Evolutionary conservation across 2,888 invertebrate genomes (phyloP), one percentile per base, ranked within the genome.

Genomic region (Stenichneumon culpator): DNA sequence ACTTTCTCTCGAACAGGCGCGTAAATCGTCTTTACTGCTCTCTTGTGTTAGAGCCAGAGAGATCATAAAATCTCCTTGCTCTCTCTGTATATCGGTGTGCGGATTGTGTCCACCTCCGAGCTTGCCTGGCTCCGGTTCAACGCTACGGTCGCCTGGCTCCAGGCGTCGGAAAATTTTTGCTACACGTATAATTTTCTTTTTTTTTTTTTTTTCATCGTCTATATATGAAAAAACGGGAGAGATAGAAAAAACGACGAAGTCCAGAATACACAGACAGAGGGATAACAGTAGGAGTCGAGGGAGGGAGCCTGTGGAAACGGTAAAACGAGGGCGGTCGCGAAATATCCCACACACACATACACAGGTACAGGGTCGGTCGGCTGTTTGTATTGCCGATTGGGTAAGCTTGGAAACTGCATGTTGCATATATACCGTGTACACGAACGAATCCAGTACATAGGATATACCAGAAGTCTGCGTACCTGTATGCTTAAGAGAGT

Each of bases 321-420:
- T 14, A 78, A 86, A 85, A 84, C 60, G 82, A 86, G 88, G 87
- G 88, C 88, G 88, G 84, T 88, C 87, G 88, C 85, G 86, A 87
- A 89, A 91, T 90, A 87, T 91, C 88, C 88, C 89, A 88, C 88
- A 89, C 88, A 19, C 22, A 25, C 19, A 60, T 5, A 67, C 7
- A n/a, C 22, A 54, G 7, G 28, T 14, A 25, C 47, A 60, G 7
- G 57, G 36, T 25, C 50, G n/a, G 25, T 65, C 52, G 36, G 36
- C 39, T 47, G 77, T 79, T 79, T 83, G 67, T 83, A 72, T 81
- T 73, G 84, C 77, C 85, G 79, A 82, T 86, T 86, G 83, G 82
- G 83, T 81, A 86, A 86, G 65, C 54, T 68, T 83, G 54, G 54
- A 65, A 65, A 28, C 50, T 81, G 32, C 44, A 44, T 50, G 67